A percentile compares a stretch with the other conserved stretches of the same genome.
Conservation (phyloP, 2,888 invertebrate species). For the Taenaris catops region DNA sequence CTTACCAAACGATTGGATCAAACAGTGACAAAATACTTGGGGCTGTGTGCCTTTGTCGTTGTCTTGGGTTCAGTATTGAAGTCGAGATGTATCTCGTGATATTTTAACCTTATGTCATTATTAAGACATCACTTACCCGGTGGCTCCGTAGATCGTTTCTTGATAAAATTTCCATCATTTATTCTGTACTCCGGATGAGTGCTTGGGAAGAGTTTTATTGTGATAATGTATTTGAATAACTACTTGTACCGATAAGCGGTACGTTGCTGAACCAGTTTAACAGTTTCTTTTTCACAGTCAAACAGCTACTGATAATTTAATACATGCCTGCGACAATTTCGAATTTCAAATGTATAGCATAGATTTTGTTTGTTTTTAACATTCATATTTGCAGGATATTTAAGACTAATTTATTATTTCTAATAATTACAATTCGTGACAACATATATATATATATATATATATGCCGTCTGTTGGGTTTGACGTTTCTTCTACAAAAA, state of each 20-base stretch:
- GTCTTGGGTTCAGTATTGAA: conserved; percentile 49
- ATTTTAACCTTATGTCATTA: conserved; percentile 72
- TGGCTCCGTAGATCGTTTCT: conserved; percentile 60
- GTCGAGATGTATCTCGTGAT: conserved; percentile 67
- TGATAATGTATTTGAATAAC: conserved; percentile 18
- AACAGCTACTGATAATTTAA: background rate
- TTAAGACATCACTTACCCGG: conserved; percentile 77
- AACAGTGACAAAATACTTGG: conserved; percentile 77
- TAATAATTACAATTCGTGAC: no score
- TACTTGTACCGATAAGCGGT: conserved; percentile 10
- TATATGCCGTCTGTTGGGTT: no score
- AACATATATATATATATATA: no score
- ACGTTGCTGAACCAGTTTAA: conserved; percentile 2
- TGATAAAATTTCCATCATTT: conserved; percentile 66
- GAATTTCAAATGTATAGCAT: no score
- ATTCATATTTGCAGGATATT: no score
- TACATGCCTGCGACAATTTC: no score
- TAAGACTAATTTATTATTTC: no score
- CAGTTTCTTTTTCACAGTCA: conserved; percentile 2
- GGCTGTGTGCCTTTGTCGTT: conserved; percentile 63
- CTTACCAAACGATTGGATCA: conserved; percentile 59
- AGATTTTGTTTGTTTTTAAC: no score
- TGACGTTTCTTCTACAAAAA: no score
- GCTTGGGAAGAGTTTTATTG: conserved; percentile 33
- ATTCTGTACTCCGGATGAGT: conserved; percentile 47